Evolutionary conservation across 2,113 vertebrate genomes (phyloP).

Genomic region (Barnardius zonarius): DNA sequence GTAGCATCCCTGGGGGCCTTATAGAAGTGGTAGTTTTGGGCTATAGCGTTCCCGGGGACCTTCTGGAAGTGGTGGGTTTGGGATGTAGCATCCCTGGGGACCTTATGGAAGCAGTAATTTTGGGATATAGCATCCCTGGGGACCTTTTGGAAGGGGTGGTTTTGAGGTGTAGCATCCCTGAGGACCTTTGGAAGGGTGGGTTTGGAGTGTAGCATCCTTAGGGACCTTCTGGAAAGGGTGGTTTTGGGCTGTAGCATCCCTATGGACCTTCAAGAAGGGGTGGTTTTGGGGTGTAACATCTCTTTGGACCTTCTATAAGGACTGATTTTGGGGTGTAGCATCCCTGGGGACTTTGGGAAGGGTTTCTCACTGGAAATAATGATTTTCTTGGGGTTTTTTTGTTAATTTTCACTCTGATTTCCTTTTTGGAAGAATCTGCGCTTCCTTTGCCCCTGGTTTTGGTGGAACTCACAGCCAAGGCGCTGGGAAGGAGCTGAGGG

Average conservation of each 20-base stretch:
- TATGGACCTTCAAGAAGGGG: background rate
- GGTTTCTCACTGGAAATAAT: background rate
- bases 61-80: background rate
- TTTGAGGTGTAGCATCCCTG: background rate
- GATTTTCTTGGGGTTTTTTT: background rate
- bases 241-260: background rate
- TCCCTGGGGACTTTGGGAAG: background rate
- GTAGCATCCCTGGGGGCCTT: fast-evolving
- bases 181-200: fast-evolving
- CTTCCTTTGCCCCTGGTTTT: background rate
- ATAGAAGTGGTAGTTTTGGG: fast-evolving
- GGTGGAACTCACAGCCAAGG: background rate
- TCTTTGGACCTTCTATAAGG: background rate
- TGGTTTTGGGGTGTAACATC: background rate
- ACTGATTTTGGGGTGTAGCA: background rate
- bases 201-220: background rate
- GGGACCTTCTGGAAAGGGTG: fast-evolving
- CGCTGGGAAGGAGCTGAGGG: background rate
- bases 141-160: fast-evolving
- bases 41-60: fast-evolving
- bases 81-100: fast-evolving
- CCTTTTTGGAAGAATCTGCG: background rate
- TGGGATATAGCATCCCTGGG: fast-evolving
- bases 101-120: fast-evolving
- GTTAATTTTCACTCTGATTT: background rate